Conservation (phyloP, 1,140 invertebrate species). For the Parapsyche elsis region DNA sequence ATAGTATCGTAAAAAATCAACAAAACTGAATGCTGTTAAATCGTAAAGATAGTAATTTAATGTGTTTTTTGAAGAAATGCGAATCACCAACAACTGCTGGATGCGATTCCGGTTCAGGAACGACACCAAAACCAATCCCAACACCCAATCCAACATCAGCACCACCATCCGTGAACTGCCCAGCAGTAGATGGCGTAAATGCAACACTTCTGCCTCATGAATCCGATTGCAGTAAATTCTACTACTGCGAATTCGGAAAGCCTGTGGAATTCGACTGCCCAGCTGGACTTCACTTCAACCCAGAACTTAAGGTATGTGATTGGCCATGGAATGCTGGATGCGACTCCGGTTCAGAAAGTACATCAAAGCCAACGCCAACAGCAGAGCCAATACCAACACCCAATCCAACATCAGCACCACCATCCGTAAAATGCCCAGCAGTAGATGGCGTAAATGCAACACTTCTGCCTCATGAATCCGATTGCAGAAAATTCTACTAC, state of each 20-base stretch:
- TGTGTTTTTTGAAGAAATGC: not conserved
- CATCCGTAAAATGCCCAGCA: not conserved
- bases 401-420: no score
- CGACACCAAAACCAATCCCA: no score
- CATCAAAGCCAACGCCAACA: not conserved
- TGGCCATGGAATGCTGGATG: not conserved
- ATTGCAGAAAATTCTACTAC: constrained; percentile 65
- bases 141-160: no score
- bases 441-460: not conserved
- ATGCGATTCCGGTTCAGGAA: no score
- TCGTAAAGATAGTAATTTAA: not conserved
- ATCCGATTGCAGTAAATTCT: constrained; percentile 63
- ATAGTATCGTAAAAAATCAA: not conserved
- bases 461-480: constrained; percentile 59
- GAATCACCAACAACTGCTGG: not conserved
- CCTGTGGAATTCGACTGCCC: constrained; percentile 62
- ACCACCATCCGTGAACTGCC: not conserved
- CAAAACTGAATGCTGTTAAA: not conserved
- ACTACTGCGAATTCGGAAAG: constrained; percentile 61
- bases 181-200: constrained; percentile 21
- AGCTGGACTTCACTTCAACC: constrained; percentile 62
- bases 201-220: constrained; percentile 58
- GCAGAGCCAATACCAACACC: not conserved
- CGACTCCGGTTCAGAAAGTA: not conserved
- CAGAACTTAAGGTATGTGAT: not conserved